Evolutionary conservation across 2,113 vertebrate species (phyloP).

Genomic region (Ginglymostoma cirratum): DNA sequence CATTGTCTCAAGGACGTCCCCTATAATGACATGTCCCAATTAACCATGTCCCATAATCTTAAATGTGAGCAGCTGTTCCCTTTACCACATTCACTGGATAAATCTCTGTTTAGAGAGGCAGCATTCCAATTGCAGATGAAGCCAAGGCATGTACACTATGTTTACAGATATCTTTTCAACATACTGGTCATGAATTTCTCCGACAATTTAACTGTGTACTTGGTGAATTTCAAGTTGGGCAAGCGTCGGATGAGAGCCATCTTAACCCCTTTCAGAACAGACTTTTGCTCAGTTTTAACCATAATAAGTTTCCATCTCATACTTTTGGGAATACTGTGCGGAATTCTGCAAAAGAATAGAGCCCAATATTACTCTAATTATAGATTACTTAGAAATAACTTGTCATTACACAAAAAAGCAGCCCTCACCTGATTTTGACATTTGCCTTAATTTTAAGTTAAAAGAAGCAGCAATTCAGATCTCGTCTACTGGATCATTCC

Average conservation of each 20-base stretch:
- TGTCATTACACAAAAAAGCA: constrained; percentile 29
- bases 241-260: constrained; percentile 27
- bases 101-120: constrained; percentile 7
- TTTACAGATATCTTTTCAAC: background rate
- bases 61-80: constrained; percentile 1
- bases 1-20: background rate
- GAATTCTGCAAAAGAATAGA: constrained; percentile 35
- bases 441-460: background rate
- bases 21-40: background rate
- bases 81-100: background rate
- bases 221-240: constrained; percentile 18
- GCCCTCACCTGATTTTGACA: background rate
- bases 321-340: constrained; percentile 34
- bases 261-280: constrained; percentile 36
- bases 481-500: background rate
- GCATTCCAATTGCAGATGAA: background rate
- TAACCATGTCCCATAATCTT: background rate
- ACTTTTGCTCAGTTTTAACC: constrained; percentile 30
- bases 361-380: constrained; percentile 37
- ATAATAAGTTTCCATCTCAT: constrained; percentile 36
- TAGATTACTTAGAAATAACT: constrained; percentile 22
- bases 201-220: constrained; percentile 26
- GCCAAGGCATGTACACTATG: constrained; percentile 3
- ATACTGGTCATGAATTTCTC: constrained; percentile 29
- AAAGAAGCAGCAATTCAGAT: background rate